These are phyloP conservation scores for Melopsittacus undulatus DNA, from an alignment of 2,797 vertebrate species.

Conservation along the genomic window DNA sequence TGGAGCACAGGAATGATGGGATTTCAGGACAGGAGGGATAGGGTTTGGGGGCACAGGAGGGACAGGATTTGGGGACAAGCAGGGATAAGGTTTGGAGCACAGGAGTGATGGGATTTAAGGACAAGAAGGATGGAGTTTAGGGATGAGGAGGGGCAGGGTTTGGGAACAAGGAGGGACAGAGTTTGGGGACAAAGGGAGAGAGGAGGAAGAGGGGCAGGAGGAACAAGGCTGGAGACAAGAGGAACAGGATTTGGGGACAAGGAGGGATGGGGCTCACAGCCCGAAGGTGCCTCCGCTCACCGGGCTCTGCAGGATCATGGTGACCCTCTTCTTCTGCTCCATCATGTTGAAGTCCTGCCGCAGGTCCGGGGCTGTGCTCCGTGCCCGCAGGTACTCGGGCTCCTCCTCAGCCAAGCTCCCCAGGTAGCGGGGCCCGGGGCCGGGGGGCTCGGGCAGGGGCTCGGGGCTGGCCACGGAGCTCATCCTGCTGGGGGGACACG, in stretches of 20 bases:
- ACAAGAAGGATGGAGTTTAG: no score
- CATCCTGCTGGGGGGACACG: not conserved
- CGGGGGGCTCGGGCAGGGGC: not conserved
- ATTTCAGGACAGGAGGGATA: not conserved
- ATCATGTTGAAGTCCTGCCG: slow-evolving; percentile 2
- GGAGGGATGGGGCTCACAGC: no score
- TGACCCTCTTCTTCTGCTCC: slow-evolving; percentile 48
- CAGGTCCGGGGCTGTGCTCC: not conserved
- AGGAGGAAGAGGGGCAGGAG: not conserved
- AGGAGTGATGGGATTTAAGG: no score
- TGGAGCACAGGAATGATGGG: not conserved
- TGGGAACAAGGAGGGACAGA: not conserved
- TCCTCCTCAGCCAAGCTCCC: not conserved
- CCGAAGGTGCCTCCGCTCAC: not conserved
- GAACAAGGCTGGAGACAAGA: not conserved
- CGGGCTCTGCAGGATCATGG: slow-evolving; percentile 13
- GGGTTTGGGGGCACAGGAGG: no score
- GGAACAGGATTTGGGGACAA: no score
- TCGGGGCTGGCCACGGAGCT: not conserved
- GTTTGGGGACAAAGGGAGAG: no score
- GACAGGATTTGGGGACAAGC: no score
- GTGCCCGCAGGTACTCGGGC: not conserved
- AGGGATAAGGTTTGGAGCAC: no score
- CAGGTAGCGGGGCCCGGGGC: not conserved
- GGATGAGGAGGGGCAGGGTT: no score